Evolutionary conservation across 2,797 vertebrate genomes (phyloP), one percentile per base, ranked within the genome.

Genomic region (Euthynnus affinis): DNA sequence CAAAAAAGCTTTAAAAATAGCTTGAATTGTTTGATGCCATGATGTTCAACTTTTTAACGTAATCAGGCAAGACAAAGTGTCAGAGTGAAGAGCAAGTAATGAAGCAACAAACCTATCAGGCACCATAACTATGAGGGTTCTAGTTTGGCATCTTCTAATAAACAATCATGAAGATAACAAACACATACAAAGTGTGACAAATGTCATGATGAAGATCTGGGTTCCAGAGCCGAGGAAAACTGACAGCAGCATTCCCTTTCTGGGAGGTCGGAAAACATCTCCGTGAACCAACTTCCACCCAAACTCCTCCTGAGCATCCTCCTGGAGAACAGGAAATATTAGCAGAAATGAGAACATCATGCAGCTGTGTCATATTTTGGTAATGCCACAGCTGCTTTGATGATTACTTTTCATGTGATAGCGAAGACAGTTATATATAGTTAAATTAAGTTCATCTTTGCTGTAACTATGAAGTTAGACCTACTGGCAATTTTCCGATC

Each of bases 131-230:
- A 29, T 14, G 1, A 32, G 22, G 3, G 5, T 23, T 14, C 14
- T 9, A 5, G 14, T 49, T 18, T 37, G 27, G 14, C 22, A 40
- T 52, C 27, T 18, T 40, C 14, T 37, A 18, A 7, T 18, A 34
- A 58, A 65, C 9, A 40, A 64, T 57, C 42, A 60, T 14, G 15
- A 29, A 20, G 3, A 42, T 3, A n/a, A 3, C 1, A 27, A 18
- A 34, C 20, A 87, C 91, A 81, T 89, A 95, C 94, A 92, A 22
- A 99, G 92, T 20, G 97, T 99, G 88, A 99, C 96, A 74, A 98
- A 97, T 53, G 96, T 98, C 97, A 99, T 99, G 84, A 98, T 98
- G 93, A 97, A 96, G 91, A 98, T 98, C 91, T 99, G 97, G 2
- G 96, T 96, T 58, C 97, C 97, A 9, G 97, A 98, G 72, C 97